phyloP scores from a whole-genome alignment of 2,888 invertebrate species.

The Erebia epiphron region DNA sequence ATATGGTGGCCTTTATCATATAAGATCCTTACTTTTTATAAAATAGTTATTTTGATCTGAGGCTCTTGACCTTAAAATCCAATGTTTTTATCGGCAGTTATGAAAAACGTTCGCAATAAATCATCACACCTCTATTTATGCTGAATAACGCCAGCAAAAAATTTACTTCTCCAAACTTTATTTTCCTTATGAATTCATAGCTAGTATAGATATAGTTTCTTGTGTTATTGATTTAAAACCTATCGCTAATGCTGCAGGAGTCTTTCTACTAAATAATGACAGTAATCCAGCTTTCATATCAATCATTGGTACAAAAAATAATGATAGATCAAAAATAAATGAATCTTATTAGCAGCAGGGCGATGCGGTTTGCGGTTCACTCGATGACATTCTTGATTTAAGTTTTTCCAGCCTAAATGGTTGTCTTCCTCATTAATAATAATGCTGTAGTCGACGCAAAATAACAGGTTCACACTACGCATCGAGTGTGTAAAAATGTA shows the following conservation, averaged over 20 bases:
- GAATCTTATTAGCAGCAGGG: neutral
- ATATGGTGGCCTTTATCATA: neutral
- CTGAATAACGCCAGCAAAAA: constrained; percentile 6
- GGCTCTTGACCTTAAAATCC: constrained; percentile 14
- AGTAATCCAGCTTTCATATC: constrained; percentile 3
- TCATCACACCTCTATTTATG: constrained; percentile 12
- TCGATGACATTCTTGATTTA: neutral
- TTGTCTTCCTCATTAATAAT: constrained; percentile 20
- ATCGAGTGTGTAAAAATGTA: constrained; percentile 23
- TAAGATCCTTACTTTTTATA: neutral
- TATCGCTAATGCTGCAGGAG: neutral
- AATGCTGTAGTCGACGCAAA: constrained; percentile 32
- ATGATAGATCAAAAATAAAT: neutral
- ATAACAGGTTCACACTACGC: constrained; percentile 40
- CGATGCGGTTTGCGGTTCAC: neutral
- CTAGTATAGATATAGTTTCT: neutral
- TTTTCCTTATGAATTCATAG: constrained; percentile 13
- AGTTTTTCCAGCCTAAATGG: neutral
- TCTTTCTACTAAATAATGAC: constrained; percentile 4
- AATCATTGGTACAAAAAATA: constrained; percentile 2
- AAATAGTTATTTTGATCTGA: neutral
- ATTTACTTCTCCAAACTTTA: neutral
- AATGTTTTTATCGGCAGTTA: constrained; percentile 16
- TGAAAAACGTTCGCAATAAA: constrained; percentile 13
- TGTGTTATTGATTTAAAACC: neutral